Evolutionary conservation across 2,888 invertebrate species (phyloP), one percentile per base, ranked within the genome.

Genomic region (Cryptocephalus moraei): DNA sequence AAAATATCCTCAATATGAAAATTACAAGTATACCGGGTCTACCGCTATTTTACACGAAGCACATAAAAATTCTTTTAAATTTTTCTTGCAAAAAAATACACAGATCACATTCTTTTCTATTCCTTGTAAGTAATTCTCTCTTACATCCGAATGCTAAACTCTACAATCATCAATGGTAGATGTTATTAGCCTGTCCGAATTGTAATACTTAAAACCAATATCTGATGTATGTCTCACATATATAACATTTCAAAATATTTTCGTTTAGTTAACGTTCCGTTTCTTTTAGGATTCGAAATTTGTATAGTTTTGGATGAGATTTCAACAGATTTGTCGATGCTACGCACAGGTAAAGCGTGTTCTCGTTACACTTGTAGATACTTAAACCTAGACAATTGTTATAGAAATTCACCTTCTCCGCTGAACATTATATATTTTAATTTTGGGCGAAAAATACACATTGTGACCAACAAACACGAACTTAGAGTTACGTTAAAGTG

Each of bases 1-100:
- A 36, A 11, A 36, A 11, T 36, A 34, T 48, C 39, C 52, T 52
- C 56, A 55, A 57, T 59, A 56, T 57, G 57, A 55, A 56, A 48
- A 56, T 52, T 56, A 55, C 56, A 59, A 53, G 53, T 57, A 57
- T 56, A 52, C 53, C 56, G 57, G 56, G 55, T 49, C 55, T 57
- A 58, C 50, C 49, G 49, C 54, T 55, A 51, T 51, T 39, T 48
- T 53, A 55, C 53, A 54, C 49, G 52, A 57, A 57, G 55, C 55
- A 56, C 55, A 49, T 50, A 49, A 50, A 54, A 49, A 49, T 49
- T 50, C 45, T 48, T 48, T 52, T 49, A 50, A 2, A 22, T 22
- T 22, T 22, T 22, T 22, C 22, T 6, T 4, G 6, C 2, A 22
- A 22, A 48, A 55, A 53, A 56, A 52, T 50, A 50, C 49, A 44